These are phyloP conservation scores for Maconellicoccus hirsutus DNA, from an alignment of 1,140 invertebrate species.

Conservation along the genomic window DNA sequence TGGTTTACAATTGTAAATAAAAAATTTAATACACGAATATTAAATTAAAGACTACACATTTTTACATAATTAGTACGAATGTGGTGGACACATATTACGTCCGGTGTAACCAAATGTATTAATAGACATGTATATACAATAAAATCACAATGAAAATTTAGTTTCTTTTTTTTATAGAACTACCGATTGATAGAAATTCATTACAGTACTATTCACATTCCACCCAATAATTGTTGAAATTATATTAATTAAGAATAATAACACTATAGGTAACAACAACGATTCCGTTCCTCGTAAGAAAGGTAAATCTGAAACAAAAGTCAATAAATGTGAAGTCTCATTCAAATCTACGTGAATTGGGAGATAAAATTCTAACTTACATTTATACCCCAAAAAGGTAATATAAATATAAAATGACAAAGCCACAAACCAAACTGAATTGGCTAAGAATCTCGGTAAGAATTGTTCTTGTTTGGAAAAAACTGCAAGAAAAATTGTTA, in stretches of 20 bases:
- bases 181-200: conserved; percentile 67
- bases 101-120: no score
- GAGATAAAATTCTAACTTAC: conserved; percentile 45
- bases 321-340: background rate
- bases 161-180: conserved; percentile 40
- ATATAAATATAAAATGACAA: conserved; percentile 92
- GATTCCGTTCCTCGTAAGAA: conserved; percentile 78
- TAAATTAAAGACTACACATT: background rate
- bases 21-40: background rate
- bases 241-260: conserved; percentile 66
- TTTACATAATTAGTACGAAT: no score
- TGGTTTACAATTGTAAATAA: background rate
- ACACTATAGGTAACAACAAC: conserved; percentile 74
- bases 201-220: conserved; percentile 60
- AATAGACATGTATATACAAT: no score
- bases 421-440: conserved; percentile 87
- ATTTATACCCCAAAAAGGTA: conserved; percentile 94
- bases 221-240: conserved; percentile 55
- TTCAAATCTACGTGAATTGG: no score
- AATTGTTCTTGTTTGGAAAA: conserved; percentile 62
- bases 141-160: no score
- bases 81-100: no score
- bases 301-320: conserved; percentile 61
- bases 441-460: conserved; percentile 72
- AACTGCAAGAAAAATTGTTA: conserved; percentile 42